Evolutionary conservation across 2,888 invertebrate species (phyloP), one percentile per base, ranked within the genome.

Genomic region (Gerris lacustris): DNA sequence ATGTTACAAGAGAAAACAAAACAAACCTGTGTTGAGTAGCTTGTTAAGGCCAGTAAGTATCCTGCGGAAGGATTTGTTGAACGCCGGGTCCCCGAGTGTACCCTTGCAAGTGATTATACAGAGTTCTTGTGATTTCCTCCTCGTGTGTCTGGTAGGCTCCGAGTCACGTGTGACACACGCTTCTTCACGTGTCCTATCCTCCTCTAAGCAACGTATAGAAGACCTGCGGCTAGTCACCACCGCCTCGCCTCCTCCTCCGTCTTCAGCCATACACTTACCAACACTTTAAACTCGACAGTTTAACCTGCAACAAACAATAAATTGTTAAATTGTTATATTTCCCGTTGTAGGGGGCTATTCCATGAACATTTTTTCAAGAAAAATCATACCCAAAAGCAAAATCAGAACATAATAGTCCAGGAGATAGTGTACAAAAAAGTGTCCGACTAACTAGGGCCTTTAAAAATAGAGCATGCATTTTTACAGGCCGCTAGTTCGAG

Each of bases 31-130:
- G 78, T 87, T 86, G 78, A 94, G 86, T 81, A 93, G 85, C 81
- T 86, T 84, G 81, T 91, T 88, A 79, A 94, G 86, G 79, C 88
- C 87, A 79, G 87, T 86, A 79, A 92, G 86, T 80, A 93, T 87
- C 78, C 86, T 84, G 80, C 89, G 86, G 80, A 94, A 89, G 80
- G 88, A 88, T 81, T 86, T 86, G 79, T 89, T 90, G 84, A 94
- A 92, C 80, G 88, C 86, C 79, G 94, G 93, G 85, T 94, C 93
- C 81, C 87, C 86, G 81, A 92, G 86, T 84, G 94, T 89, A 79
- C 94, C 94, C 84, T 93, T 91, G 84, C 94, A 94, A 79, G 94
- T 94, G 15, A 72, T 70, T 83, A 94, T 89, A 83, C 94, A 89
- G 79, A 89, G 67, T 45, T 72, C 72, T 11, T 55, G 55, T 55